A percentile compares a stretch with the other conserved stretches of the same genome.
phyloP scores from a whole-genome alignment of 92 coral and sea anemone species.

The Nematostella vectensis region DNA sequence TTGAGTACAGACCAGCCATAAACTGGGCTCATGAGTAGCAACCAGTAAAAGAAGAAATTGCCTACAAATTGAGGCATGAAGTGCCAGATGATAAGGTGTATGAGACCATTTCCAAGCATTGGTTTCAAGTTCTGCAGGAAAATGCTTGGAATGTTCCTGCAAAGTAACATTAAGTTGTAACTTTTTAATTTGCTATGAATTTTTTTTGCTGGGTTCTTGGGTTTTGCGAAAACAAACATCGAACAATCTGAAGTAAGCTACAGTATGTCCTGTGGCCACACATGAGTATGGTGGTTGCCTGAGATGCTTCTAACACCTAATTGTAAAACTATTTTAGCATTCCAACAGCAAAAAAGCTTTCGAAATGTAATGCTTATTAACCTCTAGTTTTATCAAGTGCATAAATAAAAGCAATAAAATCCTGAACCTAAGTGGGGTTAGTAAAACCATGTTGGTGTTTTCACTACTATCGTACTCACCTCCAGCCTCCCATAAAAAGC shows the following conservation, averaged over 20 bases:
- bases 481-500: constrained; percentile 73
- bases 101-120: constrained; percentile 49
- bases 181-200: not conserved
- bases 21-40: constrained; percentile 65
- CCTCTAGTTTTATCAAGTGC: no score
- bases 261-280: no score
- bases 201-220: not conserved
- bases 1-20: constrained; percentile 74
- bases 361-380: no score
- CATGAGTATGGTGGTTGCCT: no score
- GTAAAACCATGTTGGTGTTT: not conserved
- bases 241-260: no score
- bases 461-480: constrained; percentile 27
- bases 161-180: constrained; percentile 1
- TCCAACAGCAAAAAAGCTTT: no score
- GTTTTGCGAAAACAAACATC: no score
- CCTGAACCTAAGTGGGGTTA: constrained; percentile 1
- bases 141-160: constrained; percentile 48
- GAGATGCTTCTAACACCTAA: no score
- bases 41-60: constrained; percentile 72
- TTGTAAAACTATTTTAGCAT: no score
- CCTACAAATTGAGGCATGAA: constrained; percentile 55
- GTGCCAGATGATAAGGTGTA: constrained; percentile 51
- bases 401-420: no score
- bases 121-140: constrained; percentile 12